These are phyloP conservation scores for Monopis laevigella DNA, from an alignment of 2,888 invertebrate species.

Conservation along the genomic window DNA sequence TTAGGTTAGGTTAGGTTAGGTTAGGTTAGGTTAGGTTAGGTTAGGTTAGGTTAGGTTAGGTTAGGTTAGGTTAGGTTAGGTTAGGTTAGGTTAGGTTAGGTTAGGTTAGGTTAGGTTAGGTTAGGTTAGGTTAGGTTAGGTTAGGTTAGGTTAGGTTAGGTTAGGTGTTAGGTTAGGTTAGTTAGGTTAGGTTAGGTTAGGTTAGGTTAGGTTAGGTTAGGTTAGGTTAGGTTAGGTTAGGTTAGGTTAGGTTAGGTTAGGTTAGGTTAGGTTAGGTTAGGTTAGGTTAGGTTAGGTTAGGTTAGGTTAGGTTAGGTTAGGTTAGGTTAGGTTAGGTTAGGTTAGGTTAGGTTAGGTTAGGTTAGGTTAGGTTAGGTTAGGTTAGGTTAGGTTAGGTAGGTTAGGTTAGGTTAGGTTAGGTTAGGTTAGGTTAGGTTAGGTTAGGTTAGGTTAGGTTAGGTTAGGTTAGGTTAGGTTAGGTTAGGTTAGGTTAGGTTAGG, in stretches of 20 bases:
- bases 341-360: constrained; percentile 14
- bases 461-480: constrained; percentile 14
- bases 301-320: constrained; percentile 14
- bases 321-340: constrained; percentile 14
- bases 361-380: constrained; percentile 13
- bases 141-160: constrained; percentile 15
- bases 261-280: constrained; percentile 17
- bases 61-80: constrained; percentile 14
- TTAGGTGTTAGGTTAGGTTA: constrained; percentile 11
- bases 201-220: constrained; percentile 11
- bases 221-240: constrained; percentile 14
- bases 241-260: constrained; percentile 15
- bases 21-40: constrained; percentile 17
- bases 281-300: constrained; percentile 15
- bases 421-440: constrained; percentile 14
- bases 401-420: constrained; percentile 8
- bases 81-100: constrained; percentile 14
- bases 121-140: constrained; percentile 16
- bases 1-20: constrained; percentile 15
- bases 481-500: constrained; percentile 13
- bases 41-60: constrained; percentile 12
- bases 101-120: constrained; percentile 15
- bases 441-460: constrained; percentile 14
- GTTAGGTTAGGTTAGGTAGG: constrained; percentile 13
- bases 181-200: constrained; percentile 9